These are phyloP conservation scores for Xylocopa sonorina DNA, from an alignment of 1,140 invertebrate species.

Conservation along the genomic window DNA sequence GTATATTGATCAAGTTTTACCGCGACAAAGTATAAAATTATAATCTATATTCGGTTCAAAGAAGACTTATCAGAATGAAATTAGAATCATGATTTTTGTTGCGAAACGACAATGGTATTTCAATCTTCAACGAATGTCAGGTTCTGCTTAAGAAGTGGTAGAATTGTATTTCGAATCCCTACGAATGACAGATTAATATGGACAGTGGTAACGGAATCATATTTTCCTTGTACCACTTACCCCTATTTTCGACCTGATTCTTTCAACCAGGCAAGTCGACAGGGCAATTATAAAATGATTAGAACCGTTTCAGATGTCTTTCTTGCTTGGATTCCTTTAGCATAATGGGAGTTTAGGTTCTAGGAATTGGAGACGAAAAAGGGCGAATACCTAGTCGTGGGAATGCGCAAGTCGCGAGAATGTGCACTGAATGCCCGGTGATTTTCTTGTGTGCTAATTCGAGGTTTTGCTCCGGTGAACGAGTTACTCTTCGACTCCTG, in stretches of 20 bases:
- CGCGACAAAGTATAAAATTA: no score
- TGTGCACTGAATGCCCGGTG: constrained; percentile 30
- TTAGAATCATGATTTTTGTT: no score
- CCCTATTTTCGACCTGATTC: neutral
- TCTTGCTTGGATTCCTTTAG: neutral
- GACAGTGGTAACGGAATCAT: constrained; percentile 1
- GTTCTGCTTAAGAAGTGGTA: neutral
- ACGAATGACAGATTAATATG: constrained; percentile 8
- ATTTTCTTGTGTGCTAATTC: constrained; percentile 59
- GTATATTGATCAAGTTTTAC: no score
- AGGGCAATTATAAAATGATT: neutral
- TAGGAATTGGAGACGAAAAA: neutral
- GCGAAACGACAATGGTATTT: neutral
- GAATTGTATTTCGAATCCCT: constrained; percentile 8
- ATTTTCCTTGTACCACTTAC: neutral
- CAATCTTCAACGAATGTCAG: neutral
- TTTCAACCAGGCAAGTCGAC: no score
- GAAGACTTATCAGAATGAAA: no score
- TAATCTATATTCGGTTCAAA: no score
- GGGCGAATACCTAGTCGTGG: constrained; percentile 29
- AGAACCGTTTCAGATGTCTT: neutral
- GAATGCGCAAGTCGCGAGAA: constrained; percentile 52
- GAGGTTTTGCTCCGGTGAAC: constrained; percentile 59
- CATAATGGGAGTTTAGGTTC: neutral
- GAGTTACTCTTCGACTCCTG: constrained; percentile 54